Percentiles rank a stretch among this genome's conserved stretches.
Evolutionary conservation across 2,797 vertebrate species (phyloP).

Genomic region (Hypotaenidia okinawae): DNA sequence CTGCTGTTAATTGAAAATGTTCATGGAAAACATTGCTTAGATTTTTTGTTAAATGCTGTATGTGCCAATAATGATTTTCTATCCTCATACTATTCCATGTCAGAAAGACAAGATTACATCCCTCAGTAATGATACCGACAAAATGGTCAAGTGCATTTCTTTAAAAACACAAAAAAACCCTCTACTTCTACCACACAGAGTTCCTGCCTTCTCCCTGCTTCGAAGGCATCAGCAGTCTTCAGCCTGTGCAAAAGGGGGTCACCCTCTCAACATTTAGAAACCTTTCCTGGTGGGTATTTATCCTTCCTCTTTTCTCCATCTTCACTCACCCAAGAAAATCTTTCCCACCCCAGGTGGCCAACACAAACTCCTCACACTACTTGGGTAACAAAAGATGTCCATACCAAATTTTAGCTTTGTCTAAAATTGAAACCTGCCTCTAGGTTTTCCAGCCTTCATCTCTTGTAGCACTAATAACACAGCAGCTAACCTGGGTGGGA

Average conservation of each 20-base stretch:
- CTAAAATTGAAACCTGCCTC: background rate
- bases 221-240: background rate
- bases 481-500: background rate
- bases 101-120: background rate
- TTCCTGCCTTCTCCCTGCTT: background rate
- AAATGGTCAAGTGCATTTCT: background rate
- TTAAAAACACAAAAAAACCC: background rate
- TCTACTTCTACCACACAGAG: background rate
- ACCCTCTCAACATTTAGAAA: background rate
- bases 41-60: background rate
- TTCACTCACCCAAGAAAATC: background rate
- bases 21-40: background rate
- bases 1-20: background rate
- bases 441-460: background rate
- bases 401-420: background rate
- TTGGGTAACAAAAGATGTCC: accelerated
- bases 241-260: background rate
- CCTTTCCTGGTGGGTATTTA: background rate
- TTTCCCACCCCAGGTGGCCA: background rate
- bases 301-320: background rate
- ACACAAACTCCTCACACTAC: accelerated
- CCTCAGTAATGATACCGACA: background rate
- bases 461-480: background rate
- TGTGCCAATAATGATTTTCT: background rate
- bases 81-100: background rate